Percentiles rank a stretch among this genome's conserved stretches.
phyloP scores from a whole-genome alignment of 2,113 vertebrate species.

The Amblyornis subalaris region DNA sequence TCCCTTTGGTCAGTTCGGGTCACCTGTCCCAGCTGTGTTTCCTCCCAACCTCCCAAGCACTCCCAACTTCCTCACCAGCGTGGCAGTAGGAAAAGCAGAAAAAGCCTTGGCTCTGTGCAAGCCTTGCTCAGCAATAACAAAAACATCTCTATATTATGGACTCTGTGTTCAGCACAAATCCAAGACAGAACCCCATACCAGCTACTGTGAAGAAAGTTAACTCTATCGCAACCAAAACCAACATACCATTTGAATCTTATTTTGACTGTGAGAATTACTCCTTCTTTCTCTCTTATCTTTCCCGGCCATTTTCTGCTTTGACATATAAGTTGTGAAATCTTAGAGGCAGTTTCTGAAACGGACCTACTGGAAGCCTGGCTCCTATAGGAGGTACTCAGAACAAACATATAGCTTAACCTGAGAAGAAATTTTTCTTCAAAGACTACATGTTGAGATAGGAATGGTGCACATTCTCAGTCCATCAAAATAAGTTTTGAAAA shows the following conservation, averaged over 20 bases:
- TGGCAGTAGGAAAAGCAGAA: neutral
- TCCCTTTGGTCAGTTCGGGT: neutral
- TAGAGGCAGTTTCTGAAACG: neutral
- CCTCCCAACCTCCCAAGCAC: rapidly evolving
- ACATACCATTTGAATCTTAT: neutral
- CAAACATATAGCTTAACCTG: neutral
- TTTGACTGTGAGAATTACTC: neutral
- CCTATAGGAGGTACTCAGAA: neutral
- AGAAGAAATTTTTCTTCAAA: neutral
- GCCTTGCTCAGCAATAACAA: neutral
- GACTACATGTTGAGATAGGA: neutral
- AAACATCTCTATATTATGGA: neutral
- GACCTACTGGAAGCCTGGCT: neutral
- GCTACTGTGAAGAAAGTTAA: neutral
- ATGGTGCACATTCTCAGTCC: neutral
- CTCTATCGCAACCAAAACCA: neutral
- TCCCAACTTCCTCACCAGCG: neutral
- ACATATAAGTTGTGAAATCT: neutral
- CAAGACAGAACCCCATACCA: neutral
- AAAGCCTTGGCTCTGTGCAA: neutral
- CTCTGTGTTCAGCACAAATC: neutral
- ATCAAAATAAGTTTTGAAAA: neutral
- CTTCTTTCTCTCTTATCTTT: neutral
- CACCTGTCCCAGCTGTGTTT: neutral
- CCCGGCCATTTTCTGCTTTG: neutral